Evolutionary conservation across 2,113 vertebrate species (phyloP), one percentile per base, ranked within the genome.

Genomic region (Polyodon spathula): DNA sequence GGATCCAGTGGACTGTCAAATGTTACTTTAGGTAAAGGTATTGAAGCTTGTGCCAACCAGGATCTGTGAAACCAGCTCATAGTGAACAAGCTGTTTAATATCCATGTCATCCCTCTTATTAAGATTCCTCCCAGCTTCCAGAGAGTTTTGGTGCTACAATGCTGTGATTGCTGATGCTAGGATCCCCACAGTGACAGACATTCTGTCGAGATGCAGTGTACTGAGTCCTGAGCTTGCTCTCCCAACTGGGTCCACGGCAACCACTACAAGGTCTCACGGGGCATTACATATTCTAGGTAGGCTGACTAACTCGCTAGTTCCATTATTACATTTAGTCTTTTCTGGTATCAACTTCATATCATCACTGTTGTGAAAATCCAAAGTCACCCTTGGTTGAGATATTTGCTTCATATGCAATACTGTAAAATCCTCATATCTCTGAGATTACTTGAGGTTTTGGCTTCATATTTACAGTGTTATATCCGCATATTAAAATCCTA

Each of bases 121-220:
- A 46, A 99, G 96, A 78, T 98, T 97, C 76, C 79, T 91, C 54
- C 91, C 93, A 3, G 88, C 80, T 50, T 78, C 90, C 2, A 87
- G 84, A 70, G 96, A 98, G 63, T 84, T 99, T 76, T 92, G 94
- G 92, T 98, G 95, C 71, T 99, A 99, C 78, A 97, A 99, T 8
- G 92, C 95, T 0, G 96, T 99, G 57, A 93, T 96, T 63, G 94
- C 96, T 0, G 96, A 99, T 67, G 95, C 94, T 61, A 88, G 96
- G 56, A 86, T 97, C 76, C 92, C 94, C 11, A 90, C 90, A 38
- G 86, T 84, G 59, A 73, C 94, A 12, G 93, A 98, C 65, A 85
- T 97, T 63, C 94, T 95, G 63, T 84, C 89, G 40, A 88, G 92
- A 66, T 99, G 94, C 62, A 93, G 94, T 71, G 92, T 99, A 71